phyloP scores from a whole-genome alignment of 23 tunicate species.

The Diplosoma virens region DNA sequence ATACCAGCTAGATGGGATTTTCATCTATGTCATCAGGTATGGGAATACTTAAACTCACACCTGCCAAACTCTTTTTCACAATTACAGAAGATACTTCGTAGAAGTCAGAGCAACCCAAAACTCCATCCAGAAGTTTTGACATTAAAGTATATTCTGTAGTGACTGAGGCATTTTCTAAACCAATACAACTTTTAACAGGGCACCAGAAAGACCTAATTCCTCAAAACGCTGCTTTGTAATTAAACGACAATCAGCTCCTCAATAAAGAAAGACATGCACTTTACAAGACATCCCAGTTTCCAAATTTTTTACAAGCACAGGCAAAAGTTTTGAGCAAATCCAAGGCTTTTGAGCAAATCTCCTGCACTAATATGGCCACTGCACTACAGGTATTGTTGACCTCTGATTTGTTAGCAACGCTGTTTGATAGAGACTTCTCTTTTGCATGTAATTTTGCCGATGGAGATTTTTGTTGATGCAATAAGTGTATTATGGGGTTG shows the following conservation, averaged over 20 bases:
- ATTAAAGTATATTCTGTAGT: neutral
- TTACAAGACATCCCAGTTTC: neutral
- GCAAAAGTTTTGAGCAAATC: neutral
- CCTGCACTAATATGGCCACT: neutral
- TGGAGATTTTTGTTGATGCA: neutral
- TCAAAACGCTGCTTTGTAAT: neutral
- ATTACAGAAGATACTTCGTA: neutral
- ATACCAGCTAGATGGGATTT: neutral
- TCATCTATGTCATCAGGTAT: neutral
- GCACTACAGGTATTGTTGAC: neutral
- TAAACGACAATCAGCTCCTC: constrained; percentile 2
- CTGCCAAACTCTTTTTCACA: neutral
- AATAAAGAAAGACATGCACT: neutral
- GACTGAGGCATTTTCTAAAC: neutral
- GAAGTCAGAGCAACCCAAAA: neutral
- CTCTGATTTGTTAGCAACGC: neutral
- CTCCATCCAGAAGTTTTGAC: neutral
- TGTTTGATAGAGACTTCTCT: neutral
- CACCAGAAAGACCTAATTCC: neutral
- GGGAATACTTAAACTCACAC: neutral
- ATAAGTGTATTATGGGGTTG: neutral
- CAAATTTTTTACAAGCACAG: neutral
- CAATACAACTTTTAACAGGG: neutral
- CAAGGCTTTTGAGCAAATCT: neutral
- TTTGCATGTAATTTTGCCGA: neutral